A percentile compares a stretch with the other conserved stretches of the same genome.
Conservation (phyloP, 2,797 vertebrate genomes). For the Botia kubotai region DNA sequence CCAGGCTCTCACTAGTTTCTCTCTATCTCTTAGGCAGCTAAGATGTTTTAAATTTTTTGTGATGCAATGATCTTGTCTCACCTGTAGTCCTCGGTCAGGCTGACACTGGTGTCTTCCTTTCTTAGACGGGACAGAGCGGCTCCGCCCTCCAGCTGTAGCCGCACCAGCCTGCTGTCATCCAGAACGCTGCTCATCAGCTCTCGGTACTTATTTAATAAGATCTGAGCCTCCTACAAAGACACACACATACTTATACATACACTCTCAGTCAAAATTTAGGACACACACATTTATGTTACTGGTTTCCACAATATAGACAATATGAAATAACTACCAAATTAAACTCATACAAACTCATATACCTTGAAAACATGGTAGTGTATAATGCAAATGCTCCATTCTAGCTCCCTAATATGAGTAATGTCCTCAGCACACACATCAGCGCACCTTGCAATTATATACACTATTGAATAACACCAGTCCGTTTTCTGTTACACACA, state of each 20-base stretch:
- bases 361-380: background rate
- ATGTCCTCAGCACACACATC: background rate
- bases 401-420: background rate
- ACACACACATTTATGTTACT: background rate
- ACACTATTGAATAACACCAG: slow-evolving; percentile 12
- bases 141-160: slow-evolving; percentile 88
- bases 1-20: background rate
- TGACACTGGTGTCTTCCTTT: slow-evolving; percentile 80
- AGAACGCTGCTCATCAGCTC: slow-evolving; percentile 85
- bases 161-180: slow-evolving; percentile 81
- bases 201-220: slow-evolving; percentile 74
- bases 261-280: background rate
- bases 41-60: background rate
- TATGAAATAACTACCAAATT: background rate
- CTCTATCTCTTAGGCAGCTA: background rate
- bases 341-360: no score
- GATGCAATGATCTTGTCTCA: slow-evolving; percentile 56
- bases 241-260: slow-evolving; percentile 28
- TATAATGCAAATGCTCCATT: slow-evolving; percentile 2
- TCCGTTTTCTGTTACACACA: slow-evolving; percentile 8
- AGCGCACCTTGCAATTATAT: slow-evolving; percentile 21
- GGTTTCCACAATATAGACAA: background rate
- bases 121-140: slow-evolving; percentile 82
- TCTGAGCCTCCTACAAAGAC: slow-evolving; percentile 80
- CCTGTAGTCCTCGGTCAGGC: slow-evolving; percentile 81